These are phyloP conservation scores for Notospermus geniculatus DNA, from an alignment of 1,140 invertebrate genomes.

Conservation along the genomic window DNA sequence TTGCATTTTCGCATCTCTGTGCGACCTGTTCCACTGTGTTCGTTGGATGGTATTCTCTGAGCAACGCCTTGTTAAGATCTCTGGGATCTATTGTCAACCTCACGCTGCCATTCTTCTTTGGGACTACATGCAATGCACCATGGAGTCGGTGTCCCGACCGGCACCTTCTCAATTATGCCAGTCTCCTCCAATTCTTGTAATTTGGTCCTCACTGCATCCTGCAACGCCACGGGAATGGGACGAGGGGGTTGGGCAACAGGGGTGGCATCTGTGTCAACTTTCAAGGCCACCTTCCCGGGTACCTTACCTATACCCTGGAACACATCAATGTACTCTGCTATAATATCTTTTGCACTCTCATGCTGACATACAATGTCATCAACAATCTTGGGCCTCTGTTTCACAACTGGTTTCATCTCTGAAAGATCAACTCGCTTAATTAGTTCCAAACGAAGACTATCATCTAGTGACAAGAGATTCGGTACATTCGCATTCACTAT, in stretches of 20 bases:
- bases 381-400: no score
- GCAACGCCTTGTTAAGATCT: background rate
- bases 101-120: background rate
- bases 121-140: slow-evolving; percentile 3
- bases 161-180: background rate
- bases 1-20: background rate
- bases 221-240: background rate
- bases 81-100: slow-evolving; percentile 3
- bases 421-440: background rate
- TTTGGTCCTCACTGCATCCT: background rate
- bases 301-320: slow-evolving; percentile 8
- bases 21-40: background rate
- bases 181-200: background rate
- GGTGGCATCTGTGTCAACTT: background rate
- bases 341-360: no score
- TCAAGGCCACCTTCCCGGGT: background rate
- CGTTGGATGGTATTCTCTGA: background rate
- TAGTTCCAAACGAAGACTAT: background rate
- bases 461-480: background rate
- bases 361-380: no score
- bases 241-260: background rate
- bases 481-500: background rate
- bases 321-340: background rate
- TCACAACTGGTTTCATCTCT: no score
- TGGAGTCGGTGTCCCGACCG: background rate